A percentile compares a stretch with the other conserved stretches of the same genome.
phyloP scores from a whole-genome alignment of 2,797 vertebrate genomes.

The Alosa sapidissima region DNA sequence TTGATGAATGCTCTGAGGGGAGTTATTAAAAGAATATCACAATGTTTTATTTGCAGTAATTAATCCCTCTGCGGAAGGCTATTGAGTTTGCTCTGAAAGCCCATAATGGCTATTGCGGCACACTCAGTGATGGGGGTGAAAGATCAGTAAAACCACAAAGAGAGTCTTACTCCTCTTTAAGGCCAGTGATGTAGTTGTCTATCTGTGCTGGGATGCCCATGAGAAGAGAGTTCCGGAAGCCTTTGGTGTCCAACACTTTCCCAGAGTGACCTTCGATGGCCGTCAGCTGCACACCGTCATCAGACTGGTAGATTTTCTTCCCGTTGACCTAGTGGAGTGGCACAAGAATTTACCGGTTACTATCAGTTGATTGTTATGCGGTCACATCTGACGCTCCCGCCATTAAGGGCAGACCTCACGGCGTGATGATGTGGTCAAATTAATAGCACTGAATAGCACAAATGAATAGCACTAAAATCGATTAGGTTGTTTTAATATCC shows the following conservation, averaged over 20 bases:
- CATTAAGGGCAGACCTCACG: neutral
- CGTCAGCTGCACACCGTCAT: slow-evolving; percentile 87
- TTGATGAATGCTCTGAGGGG: neutral
- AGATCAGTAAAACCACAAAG: neutral
- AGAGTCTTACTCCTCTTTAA: slow-evolving; percentile 82
- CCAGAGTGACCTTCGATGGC: slow-evolving; percentile 82
- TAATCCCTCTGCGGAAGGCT: neutral
- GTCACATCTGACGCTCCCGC: neutral
- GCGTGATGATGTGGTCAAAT: neutral
- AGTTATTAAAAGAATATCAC: neutral
- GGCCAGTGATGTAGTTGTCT: slow-evolving; percentile 79
- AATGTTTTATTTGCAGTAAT: neutral
- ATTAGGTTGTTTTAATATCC: slow-evolving; percentile 14
- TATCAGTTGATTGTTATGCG: neutral
- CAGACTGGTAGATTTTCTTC: slow-evolving; percentile 78
- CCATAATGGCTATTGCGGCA: neutral
- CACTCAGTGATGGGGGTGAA: neutral
- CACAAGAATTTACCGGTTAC: neutral
- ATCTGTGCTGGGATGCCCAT: slow-evolving; percentile 89
- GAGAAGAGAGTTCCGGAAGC: slow-evolving; percentile 82
- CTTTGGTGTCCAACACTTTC: slow-evolving; percentile 74
- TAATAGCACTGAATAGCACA: neutral
- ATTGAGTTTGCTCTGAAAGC: neutral
- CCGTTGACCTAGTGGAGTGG: slow-evolving; percentile 79
- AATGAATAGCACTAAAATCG: slow-evolving; percentile 6